phyloP scores from a whole-genome alignment of 2,797 vertebrate genomes.

The Falco rusticolus region DNA sequence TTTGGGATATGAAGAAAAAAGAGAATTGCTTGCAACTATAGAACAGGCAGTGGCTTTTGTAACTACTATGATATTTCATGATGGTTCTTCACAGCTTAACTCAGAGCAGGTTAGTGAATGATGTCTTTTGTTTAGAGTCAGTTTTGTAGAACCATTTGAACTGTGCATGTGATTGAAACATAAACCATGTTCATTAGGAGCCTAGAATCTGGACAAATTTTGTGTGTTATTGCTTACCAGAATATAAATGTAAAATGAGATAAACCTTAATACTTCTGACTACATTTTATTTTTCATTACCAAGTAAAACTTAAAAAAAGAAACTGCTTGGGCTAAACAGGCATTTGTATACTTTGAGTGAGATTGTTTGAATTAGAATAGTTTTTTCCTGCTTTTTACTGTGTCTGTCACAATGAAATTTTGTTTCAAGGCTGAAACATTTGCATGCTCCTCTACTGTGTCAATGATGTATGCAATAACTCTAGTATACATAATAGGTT shows the following conservation, averaged over 20 bases:
- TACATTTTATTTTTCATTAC: neutral
- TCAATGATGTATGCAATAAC: neutral
- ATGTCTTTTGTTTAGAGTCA: neutral
- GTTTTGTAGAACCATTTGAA: neutral
- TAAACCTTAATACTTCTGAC: neutral
- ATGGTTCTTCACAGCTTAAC: slow-evolving; percentile 87
- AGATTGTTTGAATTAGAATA: neutral
- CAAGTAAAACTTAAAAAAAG: neutral
- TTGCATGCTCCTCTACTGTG: neutral
- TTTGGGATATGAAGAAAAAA: slow-evolving; percentile 76
- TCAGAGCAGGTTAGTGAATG: slow-evolving; percentile 79
- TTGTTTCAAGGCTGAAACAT: neutral
- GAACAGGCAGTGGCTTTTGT: slow-evolving; percentile 74
- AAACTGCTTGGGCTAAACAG: neutral
- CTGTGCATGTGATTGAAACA: neutral
- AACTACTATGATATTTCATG: slow-evolving; percentile 84
- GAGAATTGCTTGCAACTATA: slow-evolving; percentile 70
- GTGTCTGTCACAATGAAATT: neutral
- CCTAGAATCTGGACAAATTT: neutral
- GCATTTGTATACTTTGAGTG: neutral
- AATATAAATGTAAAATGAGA: neutral
- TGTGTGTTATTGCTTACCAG: neutral
- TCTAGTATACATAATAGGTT: neutral
- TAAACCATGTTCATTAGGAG: neutral
- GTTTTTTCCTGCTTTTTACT: neutral